A percentile compares a stretch with the other conserved stretches of the same genome.
Conservation (phyloP, 2,888 invertebrate species). For the Tolmerus cingulatus region DNA sequence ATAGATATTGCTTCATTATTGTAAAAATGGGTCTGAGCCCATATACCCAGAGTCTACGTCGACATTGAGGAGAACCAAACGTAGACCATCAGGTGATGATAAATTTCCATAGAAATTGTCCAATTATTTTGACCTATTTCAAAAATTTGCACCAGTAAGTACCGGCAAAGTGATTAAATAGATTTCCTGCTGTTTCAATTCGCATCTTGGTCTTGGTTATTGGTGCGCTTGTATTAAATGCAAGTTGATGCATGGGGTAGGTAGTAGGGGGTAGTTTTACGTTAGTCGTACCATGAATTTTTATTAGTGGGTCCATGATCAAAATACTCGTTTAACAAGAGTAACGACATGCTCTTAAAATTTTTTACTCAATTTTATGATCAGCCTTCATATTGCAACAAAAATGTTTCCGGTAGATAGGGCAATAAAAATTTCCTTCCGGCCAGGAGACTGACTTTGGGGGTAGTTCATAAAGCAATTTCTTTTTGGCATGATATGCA, state of each 20-base stretch:
- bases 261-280: neutral
- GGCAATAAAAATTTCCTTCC: neutral
- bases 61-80: neutral
- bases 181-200: neutral
- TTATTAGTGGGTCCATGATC: neutral
- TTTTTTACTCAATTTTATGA: neutral
- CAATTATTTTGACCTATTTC: conserved; percentile 17
- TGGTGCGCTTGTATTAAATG: neutral
- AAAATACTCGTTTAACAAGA: neutral
- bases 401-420: neutral
- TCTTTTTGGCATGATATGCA: neutral
- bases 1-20: conserved; percentile 26
- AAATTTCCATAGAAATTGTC: conserved; percentile 21
- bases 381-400: neutral
- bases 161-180: neutral
- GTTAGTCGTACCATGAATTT: neutral
- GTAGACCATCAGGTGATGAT: neutral
- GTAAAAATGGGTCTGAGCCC: neutral
- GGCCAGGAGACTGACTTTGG: neutral
- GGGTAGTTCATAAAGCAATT: neutral
- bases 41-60: neutral
- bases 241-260: neutral
- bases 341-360: neutral
- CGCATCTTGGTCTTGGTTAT: neutral
- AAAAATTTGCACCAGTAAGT: neutral